A percentile compares a stretch with the other conserved stretches of the same genome.
These are phyloP conservation scores for Eupithecia insigniata DNA, from an alignment of 2,888 invertebrate species.

Conservation along the genomic window DNA sequence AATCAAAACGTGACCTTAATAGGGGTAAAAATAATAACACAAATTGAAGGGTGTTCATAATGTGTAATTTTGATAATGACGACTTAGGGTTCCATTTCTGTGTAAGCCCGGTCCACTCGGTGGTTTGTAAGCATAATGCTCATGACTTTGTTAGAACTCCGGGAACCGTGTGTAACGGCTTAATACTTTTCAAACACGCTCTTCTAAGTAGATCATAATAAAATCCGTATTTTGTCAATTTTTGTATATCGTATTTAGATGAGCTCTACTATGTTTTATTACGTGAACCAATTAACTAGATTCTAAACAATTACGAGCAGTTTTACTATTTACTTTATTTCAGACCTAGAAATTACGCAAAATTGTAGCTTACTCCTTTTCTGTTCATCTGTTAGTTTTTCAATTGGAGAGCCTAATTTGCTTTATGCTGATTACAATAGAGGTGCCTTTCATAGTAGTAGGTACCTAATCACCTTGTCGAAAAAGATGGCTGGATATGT, in stretches of 20 bases:
- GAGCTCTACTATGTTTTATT: background rate
- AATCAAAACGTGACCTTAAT: slow-evolving; percentile 23
- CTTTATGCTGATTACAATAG: too few relatives aligned
- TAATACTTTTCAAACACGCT: slow-evolving; percentile 8
- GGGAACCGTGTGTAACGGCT: background rate
- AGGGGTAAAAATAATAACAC: slow-evolving; percentile 37
- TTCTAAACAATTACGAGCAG: background rate
- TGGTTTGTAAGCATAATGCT: slow-evolving; percentile 18
- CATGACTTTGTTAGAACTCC: slow-evolving; percentile 16
- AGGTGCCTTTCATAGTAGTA: too few relatives aligned
- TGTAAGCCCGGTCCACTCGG: slow-evolving; percentile 22
- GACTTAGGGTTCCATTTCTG: slow-evolving; percentile 31
- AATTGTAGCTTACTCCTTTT: too few relatives aligned
- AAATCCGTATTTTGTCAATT: background rate
- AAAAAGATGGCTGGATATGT: too few relatives aligned
- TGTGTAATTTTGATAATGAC: slow-evolving; percentile 44
- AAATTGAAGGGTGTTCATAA: slow-evolving; percentile 41
- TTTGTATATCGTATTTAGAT: background rate
- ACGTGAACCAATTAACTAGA: background rate
- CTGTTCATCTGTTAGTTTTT: too few relatives aligned
- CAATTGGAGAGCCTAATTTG: too few relatives aligned
- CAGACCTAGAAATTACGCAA: background rate
- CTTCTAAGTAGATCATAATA: background rate
- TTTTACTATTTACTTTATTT: background rate
- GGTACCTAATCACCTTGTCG: too few relatives aligned